These are phyloP conservation scores for Caenorhabditis macrosperma DNA, from an alignment of 2,888 invertebrate species.

Conservation along the genomic window DNA sequence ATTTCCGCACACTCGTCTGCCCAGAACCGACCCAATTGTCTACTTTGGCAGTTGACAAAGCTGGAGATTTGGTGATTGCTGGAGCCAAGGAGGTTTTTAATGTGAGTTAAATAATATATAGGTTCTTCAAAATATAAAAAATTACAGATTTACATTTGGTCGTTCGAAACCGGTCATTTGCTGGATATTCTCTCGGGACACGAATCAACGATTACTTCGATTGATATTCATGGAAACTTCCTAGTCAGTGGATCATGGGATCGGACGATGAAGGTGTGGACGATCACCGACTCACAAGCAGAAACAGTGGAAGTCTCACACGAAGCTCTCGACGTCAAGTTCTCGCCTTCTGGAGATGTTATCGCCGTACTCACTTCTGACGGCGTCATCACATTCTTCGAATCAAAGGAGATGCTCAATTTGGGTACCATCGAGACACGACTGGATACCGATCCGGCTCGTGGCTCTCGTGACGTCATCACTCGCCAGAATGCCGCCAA, in stretches of 20 bases:
- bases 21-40: constrained; percentile 93
- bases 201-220: constrained; percentile 90
- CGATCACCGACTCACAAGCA: constrained; percentile 59
- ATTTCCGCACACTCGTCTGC: constrained; percentile 95
- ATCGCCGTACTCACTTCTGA: constrained; percentile 93
- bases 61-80: constrained; percentile 92
- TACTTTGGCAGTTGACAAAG: constrained; percentile 89
- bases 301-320: constrained; percentile 64
- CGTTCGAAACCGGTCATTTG: constrained; percentile 91
- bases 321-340: constrained; percentile 88
- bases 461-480: constrained; percentile 89
- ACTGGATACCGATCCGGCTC: constrained; percentile 90
- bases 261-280: constrained; percentile 82
- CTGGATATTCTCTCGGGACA: constrained; percentile 93
- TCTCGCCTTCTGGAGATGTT: constrained; percentile 92
- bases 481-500: constrained; percentile 87
- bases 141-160: constrained; percentile 93
- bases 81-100: constrained; percentile 93
- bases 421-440: constrained; percentile 90
- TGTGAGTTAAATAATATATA: constrained; percentile 43
- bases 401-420: constrained; percentile 82
- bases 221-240: constrained; percentile 86
- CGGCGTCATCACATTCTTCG: constrained; percentile 89
- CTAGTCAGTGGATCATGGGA: constrained; percentile 92
- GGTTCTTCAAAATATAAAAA: background rate